Conservation (phyloP, 1,140 invertebrate species). For the Zaprionus camerounensis region DNA sequence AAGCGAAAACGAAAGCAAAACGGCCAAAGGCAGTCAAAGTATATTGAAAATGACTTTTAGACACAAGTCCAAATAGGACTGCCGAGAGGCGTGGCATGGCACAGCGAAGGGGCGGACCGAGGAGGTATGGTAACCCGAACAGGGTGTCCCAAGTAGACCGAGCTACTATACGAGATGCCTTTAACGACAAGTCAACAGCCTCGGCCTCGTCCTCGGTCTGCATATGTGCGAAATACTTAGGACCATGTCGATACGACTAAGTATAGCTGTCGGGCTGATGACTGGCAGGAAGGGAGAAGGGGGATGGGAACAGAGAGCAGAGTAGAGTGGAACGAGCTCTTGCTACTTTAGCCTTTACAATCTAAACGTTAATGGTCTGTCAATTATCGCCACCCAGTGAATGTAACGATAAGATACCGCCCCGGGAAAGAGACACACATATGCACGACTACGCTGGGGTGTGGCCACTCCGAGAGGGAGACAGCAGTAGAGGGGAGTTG, state of each 20-base stretch:
- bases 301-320: not conserved
- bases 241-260: constrained; percentile 8
- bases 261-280: constrained; percentile 15
- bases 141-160: not conserved
- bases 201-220: constrained; percentile 1
- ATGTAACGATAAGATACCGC: constrained; percentile 81
- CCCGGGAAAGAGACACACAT: constrained; percentile 43
- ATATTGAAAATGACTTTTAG: constrained; percentile 46
- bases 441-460: constrained; percentile 1
- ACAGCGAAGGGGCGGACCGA: not conserved
- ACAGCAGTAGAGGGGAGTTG: not conserved
- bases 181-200: constrained; percentile 37
- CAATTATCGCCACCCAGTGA: constrained; percentile 82
- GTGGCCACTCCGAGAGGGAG: not conserved
- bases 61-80: not conserved
- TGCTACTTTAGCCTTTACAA: constrained; percentile 73
- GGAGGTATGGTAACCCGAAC: not conserved
- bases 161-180: constrained; percentile 26
- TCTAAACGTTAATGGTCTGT: constrained; percentile 82
- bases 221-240: constrained; percentile 24
- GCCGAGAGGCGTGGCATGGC: not conserved
- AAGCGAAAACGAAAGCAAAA: constrained; percentile 24
- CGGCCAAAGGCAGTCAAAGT: constrained; percentile 36
- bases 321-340: not conserved
- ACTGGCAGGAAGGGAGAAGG: not conserved